Conservation (phyloP, 2,888 invertebrate species). For the Eupeodes luniger region DNA sequence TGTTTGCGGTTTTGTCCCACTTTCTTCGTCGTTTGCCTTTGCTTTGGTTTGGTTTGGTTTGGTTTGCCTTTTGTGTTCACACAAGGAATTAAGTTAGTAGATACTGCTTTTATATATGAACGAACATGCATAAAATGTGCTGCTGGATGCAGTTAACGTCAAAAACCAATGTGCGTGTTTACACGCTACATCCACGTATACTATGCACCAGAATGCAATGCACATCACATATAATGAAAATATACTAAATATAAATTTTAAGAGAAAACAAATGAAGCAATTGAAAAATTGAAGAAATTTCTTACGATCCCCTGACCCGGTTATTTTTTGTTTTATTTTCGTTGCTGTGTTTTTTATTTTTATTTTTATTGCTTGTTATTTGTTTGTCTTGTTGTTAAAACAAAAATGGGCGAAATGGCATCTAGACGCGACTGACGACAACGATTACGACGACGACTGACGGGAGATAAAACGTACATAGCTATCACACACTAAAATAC, state of each 20-base stretch:
- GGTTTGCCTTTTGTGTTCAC: conserved; percentile 67
- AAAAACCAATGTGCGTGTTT: conserved; percentile 44
- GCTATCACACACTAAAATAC: conserved; percentile 12
- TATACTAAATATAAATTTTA: not conserved
- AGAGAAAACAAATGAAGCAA: conserved; percentile 57
- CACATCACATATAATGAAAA: not conserved
- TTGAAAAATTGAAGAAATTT: conserved; percentile 76
- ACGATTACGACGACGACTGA: conserved; percentile 24
- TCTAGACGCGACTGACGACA: conserved; percentile 49
- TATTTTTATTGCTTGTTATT: conserved; percentile 1
- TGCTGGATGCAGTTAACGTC: conserved; percentile 35
- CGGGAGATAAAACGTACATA: conserved; percentile 51
- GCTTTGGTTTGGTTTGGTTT: too few species aligned
- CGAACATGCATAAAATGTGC: not conserved
- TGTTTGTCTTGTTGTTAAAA: conserved; percentile 16
- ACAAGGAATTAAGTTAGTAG: conserved; percentile 52
- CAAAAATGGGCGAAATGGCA: conserved; percentile 64
- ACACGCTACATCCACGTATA: conserved; percentile 10
- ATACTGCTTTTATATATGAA: not conserved
- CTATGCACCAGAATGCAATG: too few species aligned
- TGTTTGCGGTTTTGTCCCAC: conserved; percentile 74
- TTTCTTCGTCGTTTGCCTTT: conserved; percentile 77
- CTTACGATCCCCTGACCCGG: conserved; percentile 72
- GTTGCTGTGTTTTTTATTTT: conserved; percentile 2
- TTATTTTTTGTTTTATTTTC: conserved; percentile 51